Conservation (phyloP, 2,113 vertebrate genomes). For the Cyprinodon variegatus region DNA sequence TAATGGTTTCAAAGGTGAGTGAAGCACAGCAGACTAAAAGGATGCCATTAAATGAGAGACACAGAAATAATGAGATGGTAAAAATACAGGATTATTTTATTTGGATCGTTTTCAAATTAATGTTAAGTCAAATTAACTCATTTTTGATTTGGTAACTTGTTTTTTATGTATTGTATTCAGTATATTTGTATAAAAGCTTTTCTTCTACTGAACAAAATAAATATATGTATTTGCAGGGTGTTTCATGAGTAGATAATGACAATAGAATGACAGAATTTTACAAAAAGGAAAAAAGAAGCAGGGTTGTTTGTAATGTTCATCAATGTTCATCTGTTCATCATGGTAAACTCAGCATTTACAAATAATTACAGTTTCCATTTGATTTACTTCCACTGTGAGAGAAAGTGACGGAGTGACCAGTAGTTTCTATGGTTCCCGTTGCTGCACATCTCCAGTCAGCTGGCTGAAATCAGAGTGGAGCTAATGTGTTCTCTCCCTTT, state of each 20-base stretch:
- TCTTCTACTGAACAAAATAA: not conserved
- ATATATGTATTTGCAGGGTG: no score
- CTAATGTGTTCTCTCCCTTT: no score
- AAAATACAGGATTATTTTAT: not conserved
- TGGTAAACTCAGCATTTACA: no score
- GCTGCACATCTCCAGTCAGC: no score
- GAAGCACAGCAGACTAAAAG: not conserved
- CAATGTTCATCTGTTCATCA: no score
- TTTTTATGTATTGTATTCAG: not conserved
- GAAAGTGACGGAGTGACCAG: not conserved
- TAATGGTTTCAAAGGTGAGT: not conserved
- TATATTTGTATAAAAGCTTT: not conserved
- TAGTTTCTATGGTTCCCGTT: not conserved
- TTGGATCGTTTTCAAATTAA: not conserved
- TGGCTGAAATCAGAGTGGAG: not conserved
- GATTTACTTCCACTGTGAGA: not conserved
- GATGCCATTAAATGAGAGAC: not conserved
- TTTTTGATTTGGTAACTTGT: not conserved
- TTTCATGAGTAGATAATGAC: no score
- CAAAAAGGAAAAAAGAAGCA: no score
- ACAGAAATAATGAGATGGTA: not conserved
- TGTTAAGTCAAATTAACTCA: not conserved
- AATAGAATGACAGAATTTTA: no score
- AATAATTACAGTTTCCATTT: no score
- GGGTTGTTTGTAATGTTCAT: no score